These are phyloP conservation scores for Python bivittatus DNA, from an alignment of 2,113 vertebrate species.

Conservation along the genomic window DNA sequence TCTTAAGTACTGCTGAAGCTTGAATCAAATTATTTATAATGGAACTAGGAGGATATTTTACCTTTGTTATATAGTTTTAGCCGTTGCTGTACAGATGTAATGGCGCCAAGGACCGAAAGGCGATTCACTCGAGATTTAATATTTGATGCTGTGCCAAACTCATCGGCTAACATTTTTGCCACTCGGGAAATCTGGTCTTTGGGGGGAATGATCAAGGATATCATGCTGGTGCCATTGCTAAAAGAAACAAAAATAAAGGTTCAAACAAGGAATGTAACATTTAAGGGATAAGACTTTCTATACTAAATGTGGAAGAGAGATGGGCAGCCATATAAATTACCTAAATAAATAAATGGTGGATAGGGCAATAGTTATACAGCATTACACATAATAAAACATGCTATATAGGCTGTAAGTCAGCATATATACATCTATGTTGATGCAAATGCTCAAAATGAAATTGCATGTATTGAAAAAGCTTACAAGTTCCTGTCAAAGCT, in stretches of 20 bases:
- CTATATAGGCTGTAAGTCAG: neutral
- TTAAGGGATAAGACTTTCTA: neutral
- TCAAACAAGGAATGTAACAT: slow-evolving; percentile 14
- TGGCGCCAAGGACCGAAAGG: slow-evolving; percentile 98
- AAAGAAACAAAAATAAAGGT: neutral
- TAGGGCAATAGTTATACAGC: neutral
- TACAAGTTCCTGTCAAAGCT: neutral
- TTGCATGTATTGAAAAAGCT: neutral
- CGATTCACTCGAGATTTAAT: slow-evolving; percentile 99
- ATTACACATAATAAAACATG: neutral
- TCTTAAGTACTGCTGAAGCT: slow-evolving; percentile 35
- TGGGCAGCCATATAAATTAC: neutral
- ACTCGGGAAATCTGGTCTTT: slow-evolving; percentile 99
- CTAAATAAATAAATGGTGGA: neutral
- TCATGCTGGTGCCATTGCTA: slow-evolving; percentile 99
- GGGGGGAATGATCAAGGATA: slow-evolving; percentile 98
- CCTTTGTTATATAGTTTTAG: slow-evolving; percentile 99
- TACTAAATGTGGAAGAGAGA: neutral
- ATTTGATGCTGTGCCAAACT: slow-evolving; percentile 98
- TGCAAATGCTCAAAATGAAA: neutral
- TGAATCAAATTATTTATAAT: neutral
- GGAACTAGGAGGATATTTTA: slow-evolving; percentile 62
- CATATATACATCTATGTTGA: neutral
- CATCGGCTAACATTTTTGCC: slow-evolving; percentile 98
- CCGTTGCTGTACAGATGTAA: slow-evolving; percentile 99